Evolutionary conservation across 2,113 vertebrate species (phyloP), one percentile per base, ranked within the genome.

Genomic region (Ciconia boyciana): DNA sequence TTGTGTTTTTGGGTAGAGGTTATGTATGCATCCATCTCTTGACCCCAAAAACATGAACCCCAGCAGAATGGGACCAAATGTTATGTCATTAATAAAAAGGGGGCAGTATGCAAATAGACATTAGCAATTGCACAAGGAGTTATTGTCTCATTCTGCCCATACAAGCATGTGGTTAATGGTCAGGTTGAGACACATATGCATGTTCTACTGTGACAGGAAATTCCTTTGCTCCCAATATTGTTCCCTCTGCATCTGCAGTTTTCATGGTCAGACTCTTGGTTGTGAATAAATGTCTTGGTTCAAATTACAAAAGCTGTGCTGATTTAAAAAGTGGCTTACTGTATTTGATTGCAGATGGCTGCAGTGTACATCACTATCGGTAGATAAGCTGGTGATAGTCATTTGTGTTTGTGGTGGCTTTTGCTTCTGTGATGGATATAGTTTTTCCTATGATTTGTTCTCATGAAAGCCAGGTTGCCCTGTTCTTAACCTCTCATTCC

Each of bases 401-500:
- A 18, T 87, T 92, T 89, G 43, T 66, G 39, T 74, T 83, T 78
- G 24, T 51, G 64, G 61, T 89, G 62, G 39, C 57, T 93, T 91
- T 87, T 92, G 51, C 51, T 70, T 83, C 72, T 92, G 22, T 66
- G 68, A 81, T 39, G 39, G 68, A 51, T 58, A 8, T 26, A 71
- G 48, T 41, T 96, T 96, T 95, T 93, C 74, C 55, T 81, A 14
- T 79, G 48, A 83, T 68, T 84, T 89, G n/a, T 82, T 81, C 72
- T 57, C 49, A 48, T 75, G 88, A 78, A 87, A 72, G 71, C 60
- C 74, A 82, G 24, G 69, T 76, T 96, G 94, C 90, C 96, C 96
- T 93, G 52, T 95, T 92, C 61, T 75, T 97, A 89, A 97, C 96
- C 96, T 95, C 78, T 96, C 77, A n/a, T 96, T 87, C 89, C 69